These are phyloP conservation scores for Nemotelus pantherinus DNA, from an alignment of 2,888 invertebrate species.

Conservation along the genomic window DNA sequence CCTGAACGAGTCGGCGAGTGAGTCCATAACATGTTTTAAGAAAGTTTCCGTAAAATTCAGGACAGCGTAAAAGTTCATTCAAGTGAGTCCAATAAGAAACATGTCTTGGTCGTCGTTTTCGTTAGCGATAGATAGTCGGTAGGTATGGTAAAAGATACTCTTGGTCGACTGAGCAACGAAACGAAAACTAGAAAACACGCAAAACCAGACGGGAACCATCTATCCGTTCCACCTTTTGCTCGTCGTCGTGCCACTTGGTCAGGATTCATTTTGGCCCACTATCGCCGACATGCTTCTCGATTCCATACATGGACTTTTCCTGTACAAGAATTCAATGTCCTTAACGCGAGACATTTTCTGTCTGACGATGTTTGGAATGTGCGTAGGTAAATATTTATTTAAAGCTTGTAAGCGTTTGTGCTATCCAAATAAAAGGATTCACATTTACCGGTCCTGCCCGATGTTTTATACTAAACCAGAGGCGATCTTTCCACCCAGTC, in stretches of 20 bases:
- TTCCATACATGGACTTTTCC: background rate
- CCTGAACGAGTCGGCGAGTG: no score
- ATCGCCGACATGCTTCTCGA: background rate
- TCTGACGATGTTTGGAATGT: constrained; percentile 28
- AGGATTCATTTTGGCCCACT: background rate
- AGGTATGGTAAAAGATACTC: constrained; percentile 13
- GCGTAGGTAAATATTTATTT: constrained; percentile 43
- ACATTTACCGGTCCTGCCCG: background rate
- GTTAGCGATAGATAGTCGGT: background rate
- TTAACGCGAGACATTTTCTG: background rate
- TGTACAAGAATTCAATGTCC: constrained; percentile 7
- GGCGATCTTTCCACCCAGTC: background rate
- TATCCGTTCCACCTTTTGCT: constrained; percentile 19
- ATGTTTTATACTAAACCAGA: constrained; percentile 23
- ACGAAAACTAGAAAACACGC: constrained; percentile 10
- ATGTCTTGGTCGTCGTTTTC: background rate
- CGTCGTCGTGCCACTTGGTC: background rate
- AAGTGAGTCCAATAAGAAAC: constrained; percentile 50
- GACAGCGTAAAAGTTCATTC: constrained; percentile 52
- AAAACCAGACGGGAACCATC: background rate
- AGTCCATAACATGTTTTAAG: constrained; percentile 37
- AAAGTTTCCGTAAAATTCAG: constrained; percentile 48
- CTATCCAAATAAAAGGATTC: constrained; percentile 39
- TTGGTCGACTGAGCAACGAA: background rate
- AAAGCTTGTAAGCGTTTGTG: constrained; percentile 37